These are phyloP conservation scores for Tachina fera DNA, from an alignment of 2,888 invertebrate genomes.

Conservation along the genomic window DNA sequence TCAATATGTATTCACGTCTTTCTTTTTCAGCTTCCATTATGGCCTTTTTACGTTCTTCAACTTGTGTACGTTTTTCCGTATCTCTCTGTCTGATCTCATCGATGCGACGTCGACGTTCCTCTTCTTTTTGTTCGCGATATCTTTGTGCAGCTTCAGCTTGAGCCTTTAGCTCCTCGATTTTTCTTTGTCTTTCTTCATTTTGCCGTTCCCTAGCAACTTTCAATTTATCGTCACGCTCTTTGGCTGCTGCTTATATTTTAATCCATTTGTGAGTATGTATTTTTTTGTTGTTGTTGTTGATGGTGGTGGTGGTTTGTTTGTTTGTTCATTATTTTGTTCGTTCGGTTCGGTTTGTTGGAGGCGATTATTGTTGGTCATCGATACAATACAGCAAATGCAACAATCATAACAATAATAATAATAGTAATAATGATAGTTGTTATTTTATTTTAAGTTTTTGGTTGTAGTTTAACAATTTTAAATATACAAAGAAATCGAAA, in stretches of 20 bases:
- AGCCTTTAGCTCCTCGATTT: conserved; percentile 94
- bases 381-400: conserved; percentile 50
- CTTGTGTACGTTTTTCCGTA: conserved; percentile 87
- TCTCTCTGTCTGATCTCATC: conserved; percentile 92
- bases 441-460: conserved; percentile 25
- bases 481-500: conserved; percentile 60
- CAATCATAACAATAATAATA: conserved; percentile 45
- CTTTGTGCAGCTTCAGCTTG: conserved; percentile 95
- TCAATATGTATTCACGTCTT: conserved; percentile 92
- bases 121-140: conserved; percentile 94
- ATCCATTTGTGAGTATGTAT: conserved; percentile 17
- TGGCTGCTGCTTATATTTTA: conserved; percentile 72
- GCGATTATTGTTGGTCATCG: conserved; percentile 46
- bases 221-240: conserved; percentile 87
- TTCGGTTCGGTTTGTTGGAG: conserved; percentile 47
- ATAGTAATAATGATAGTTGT: conserved; percentile 37
- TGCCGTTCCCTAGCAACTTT: conserved; percentile 92
- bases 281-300: too few species aligned
- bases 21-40: conserved; percentile 95
- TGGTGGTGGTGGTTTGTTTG: conserved; percentile 29
- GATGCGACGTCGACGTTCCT: conserved; percentile 91
- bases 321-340: conserved; percentile 9
- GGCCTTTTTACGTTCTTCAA: conserved; percentile 94
- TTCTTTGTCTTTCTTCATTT: conserved; percentile 94
- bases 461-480: conserved; percentile 34